Evolutionary conservation across 2,113 vertebrate species (phyloP).

Genomic region (Camelus bactrianus): DNA sequence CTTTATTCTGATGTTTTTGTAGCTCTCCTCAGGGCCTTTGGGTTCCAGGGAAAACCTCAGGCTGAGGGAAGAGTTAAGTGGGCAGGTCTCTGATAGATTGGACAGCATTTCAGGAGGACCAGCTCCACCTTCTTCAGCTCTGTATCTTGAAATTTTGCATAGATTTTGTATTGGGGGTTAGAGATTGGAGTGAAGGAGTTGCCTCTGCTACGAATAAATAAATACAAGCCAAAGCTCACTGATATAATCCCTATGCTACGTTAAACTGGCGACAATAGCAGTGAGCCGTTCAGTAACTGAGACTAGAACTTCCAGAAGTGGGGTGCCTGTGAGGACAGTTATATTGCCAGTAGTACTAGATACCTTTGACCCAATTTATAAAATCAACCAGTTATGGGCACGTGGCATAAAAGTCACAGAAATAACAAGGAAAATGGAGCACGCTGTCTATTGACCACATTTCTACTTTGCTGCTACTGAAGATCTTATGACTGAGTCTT

Average conservation of each 20-base stretch:
- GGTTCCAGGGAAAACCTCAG: background rate
- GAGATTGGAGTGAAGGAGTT: background rate
- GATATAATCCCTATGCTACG: background rate
- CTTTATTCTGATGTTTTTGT: background rate
- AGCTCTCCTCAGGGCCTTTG: background rate
- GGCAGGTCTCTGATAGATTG: background rate
- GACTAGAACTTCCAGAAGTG: background rate
- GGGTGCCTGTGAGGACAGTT: background rate
- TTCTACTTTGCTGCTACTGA: background rate
- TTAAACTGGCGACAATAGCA: background rate
- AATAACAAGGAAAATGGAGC: background rate
- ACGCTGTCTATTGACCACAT: background rate
- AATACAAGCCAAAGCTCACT: background rate
- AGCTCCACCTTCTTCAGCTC: background rate
- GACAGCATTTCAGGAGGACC: background rate
- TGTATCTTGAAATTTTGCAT: background rate
- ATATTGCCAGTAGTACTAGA: background rate
- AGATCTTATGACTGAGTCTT: background rate
- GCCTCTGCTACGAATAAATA: background rate
- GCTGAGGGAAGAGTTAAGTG: background rate
- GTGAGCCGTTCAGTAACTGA: background rate
- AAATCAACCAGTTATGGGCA: background rate
- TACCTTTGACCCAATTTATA: background rate
- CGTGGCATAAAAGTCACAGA: background rate
- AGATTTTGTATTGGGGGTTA: background rate